A percentile compares a stretch with the other conserved stretches of the same genome.
Conservation (phyloP, 2,113 vertebrate species). For the Neomonachus schauinslandi region DNA sequence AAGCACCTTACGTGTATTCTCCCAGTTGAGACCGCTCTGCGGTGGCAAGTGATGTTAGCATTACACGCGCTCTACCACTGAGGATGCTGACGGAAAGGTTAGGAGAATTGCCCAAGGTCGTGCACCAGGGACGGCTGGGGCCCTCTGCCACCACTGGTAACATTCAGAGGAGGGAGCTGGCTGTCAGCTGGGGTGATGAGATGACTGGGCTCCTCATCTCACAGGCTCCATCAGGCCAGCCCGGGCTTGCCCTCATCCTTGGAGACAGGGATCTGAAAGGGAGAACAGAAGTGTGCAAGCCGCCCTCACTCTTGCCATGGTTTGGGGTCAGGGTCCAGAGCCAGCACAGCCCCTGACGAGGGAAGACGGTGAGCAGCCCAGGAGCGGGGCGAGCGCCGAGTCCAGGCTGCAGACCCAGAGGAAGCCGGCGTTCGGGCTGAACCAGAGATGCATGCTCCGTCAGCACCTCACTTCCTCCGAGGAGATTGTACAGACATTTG, state of each 20-base stretch:
- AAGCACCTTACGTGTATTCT: fast-evolving
- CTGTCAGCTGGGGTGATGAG: fast-evolving
- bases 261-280: background rate
- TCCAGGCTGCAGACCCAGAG: background rate
- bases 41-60: fast-evolving
- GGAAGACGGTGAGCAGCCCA: fast-evolving
- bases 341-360: fast-evolving
- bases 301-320: background rate
- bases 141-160: background rate
- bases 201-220: background rate
- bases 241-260: fast-evolving
- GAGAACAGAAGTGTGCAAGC: background rate
- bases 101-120: background rate
- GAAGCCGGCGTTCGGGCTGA: fast-evolving
- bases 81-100: background rate
- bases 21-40: background rate
- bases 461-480: background rate
- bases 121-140: background rate
- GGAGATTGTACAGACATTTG: background rate
- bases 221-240: fast-evolving
- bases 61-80: background rate
- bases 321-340: background rate
- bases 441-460: background rate
- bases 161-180: background rate
- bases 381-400: fast-evolving